These are phyloP conservation scores for Drosophila dunni DNA, from an alignment of 1,140 invertebrate genomes.

Conservation along the genomic window DNA sequence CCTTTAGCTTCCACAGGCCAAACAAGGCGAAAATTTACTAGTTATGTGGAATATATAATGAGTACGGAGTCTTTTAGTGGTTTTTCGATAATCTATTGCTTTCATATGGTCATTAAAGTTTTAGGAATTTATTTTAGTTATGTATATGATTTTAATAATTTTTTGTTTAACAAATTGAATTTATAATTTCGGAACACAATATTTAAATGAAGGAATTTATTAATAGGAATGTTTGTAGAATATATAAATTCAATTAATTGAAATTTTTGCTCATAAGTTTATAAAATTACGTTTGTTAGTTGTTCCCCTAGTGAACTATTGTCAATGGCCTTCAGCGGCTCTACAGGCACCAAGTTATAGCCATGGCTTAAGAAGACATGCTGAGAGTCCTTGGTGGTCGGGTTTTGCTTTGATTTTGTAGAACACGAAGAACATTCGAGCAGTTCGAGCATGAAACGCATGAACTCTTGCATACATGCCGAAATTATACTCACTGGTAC, in stretches of 20 bases:
- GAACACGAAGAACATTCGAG: conserved; percentile 22
- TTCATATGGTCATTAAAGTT: too few relatives aligned
- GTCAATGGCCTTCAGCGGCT: not conserved
- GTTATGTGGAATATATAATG: too few relatives aligned
- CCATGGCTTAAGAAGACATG: not conserved
- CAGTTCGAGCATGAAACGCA: conserved; percentile 10
- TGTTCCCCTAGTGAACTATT: not conserved
- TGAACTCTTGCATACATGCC: conserved; percentile 8
- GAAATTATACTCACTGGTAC: conserved; percentile 51
- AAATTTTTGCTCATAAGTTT: not conserved
- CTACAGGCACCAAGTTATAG: conserved; percentile 5
- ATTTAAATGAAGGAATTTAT: too few relatives aligned
- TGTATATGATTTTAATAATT: too few relatives aligned
- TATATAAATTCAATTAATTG: not conserved
- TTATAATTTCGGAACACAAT: too few relatives aligned
- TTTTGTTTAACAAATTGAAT: too few relatives aligned
- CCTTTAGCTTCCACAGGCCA: too few relatives aligned
- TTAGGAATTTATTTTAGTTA: too few relatives aligned
- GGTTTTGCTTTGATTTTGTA: conserved; percentile 4
- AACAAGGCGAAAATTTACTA: too few relatives aligned
- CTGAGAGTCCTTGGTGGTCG: not conserved
- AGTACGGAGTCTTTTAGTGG: too few relatives aligned
- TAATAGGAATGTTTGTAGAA: too few relatives aligned
- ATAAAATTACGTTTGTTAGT: not conserved
- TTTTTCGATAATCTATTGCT: too few relatives aligned